Evolutionary conservation across 2,797 vertebrate species (phyloP), one percentile per base, ranked within the genome.

Genomic region (Tadarida brasiliensis): DNA sequence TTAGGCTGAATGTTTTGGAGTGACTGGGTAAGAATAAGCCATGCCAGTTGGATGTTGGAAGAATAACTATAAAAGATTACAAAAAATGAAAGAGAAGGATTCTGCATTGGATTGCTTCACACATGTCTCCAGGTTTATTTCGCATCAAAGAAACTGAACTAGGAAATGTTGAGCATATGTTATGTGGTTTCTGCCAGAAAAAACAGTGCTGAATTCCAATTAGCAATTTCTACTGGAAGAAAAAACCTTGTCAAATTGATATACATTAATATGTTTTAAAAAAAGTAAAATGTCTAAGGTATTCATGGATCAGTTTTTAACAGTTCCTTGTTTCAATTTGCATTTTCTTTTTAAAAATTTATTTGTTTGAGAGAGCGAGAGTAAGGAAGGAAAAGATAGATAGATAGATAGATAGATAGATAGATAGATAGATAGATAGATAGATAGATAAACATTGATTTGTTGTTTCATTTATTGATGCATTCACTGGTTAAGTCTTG

Each of bases 101-200:
- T 95, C 49, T 81, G n/a, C 56, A 71, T 63, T 30, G 11, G 83
- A 87, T 74, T 67, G 49, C 16, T 92, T 96, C 78, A 78, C 86
- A 56, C 16, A 15, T 78, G 4, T 85, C 57, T 56, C 73, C 10
- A 82, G 63, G 68, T 91, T 95, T 70, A 35, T 78, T 80, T 90
- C 5, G 12, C 57, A 59, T 94, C 26, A 84, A 88, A 96, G 73
- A 76, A 68, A 86, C 44, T 35, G 10, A 94, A 83, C 51, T 26
- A 51, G 49, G 82, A 88, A 93, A 74, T 56, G 44, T 14, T 76
- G 47, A 94, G 49, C 90, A 86, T 80, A 56, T 81, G 68, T 71
- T 76, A 57, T 44, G 5, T 71, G 49, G 16, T 71, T 81, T 94
- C 67, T 94, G 67, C 88, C 86, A 88, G 71, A 61, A 85, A 85